Base-by-base conservation (phyloP, 1,140 invertebrate genomes). In the Drosophila leontia region DNA sequence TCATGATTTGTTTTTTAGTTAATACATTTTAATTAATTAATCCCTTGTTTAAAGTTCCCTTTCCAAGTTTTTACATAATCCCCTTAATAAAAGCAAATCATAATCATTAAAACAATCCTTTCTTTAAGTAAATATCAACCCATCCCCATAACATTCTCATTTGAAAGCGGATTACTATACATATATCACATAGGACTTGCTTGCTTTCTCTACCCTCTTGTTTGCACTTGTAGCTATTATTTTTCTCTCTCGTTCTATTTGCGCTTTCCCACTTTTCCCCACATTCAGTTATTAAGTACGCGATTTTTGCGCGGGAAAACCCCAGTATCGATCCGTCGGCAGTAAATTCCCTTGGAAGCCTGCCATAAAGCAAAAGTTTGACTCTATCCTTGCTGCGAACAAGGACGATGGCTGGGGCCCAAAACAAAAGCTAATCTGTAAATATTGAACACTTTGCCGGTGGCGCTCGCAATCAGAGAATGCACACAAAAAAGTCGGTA, bases 361-460 rank as follows among this genome's bases (percentile, higher is more conserved):
- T 29, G 53, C n/a, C 44, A 59, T 57, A 37, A 55, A 55, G 42
- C n/a, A 50, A 77, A 77, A 77, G 63, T 77, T 77, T 26, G 56
- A 41, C 50, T 69, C 32, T 37, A 58, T 35, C 44, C 74, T 51
- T 7, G 55, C 45, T 51, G 26, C 42, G 62, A 70, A 55, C 67
- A 69, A 69, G 75, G 74, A 77, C 74, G 39, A 35, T 13, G 51
- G 51, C 48, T 12, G 48, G 37, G 35, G 55, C 47, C 63, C 63
- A 56, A 76, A 77, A 77, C 75, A 77, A 69, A 78, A 77, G 74
- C 63, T 77, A 69, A 78, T 77, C 63, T 77, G 75, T 56, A 77
- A 77, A 77, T 77, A 77, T 77, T 77, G 74, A 77, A 77, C 63
- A 78, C 74, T 77, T 77, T 68, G 63, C 75, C 74, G n/a, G 63